Evolutionary conservation across 2,113 vertebrate species (phyloP), one percentile per base, ranked within the genome.

Genomic region (Tetraodon nigroviridis): DNA sequence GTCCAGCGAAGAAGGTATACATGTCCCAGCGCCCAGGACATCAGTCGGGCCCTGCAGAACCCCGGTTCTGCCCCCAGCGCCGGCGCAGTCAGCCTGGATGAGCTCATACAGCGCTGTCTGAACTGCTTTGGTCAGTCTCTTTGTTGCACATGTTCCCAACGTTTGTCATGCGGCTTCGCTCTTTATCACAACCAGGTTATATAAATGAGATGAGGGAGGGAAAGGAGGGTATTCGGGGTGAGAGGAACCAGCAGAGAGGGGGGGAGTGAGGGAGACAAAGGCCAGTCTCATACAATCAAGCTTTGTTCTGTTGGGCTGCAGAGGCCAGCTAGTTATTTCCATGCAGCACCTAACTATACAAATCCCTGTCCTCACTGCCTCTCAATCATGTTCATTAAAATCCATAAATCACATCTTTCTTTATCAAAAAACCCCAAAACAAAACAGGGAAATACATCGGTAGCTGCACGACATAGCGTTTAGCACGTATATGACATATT

Each of bases 1-100:
- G 84, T 88, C 55, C 87, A 83, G 54, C 87, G 92, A 22, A 87
- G 93, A 73, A 94, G 93, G 90, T 82, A 88, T 45, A 96, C 94
- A n/a, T 96, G 94, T 70, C 94, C 94, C 67, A 94, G 88, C 64
- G 86, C 92, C 10, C 88, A 90, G 60, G 94, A 96, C 79, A 93
- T 96, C 87, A 92, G 64, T 79, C 88, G 88, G 68, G 92, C 89
- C 24, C 88, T 91, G 75, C 89, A 94, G 84, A 88, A 84, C 55
- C 90, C 80, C 80, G 79, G 77, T 73, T 76, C 54, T 29, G 83
- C 83, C 5, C 60, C 90, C 61, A 89, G 92, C 42, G 83, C 82
- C 51, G 90, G 91, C 0, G 88, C 90, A 1, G 89, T 91, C 82
- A 95, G 89, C 73, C 90, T 94, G 2, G 92, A 93, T 1, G 94